Conservation (phyloP, 2,888 invertebrate genomes). For the Drosophila paranaensis region DNA sequence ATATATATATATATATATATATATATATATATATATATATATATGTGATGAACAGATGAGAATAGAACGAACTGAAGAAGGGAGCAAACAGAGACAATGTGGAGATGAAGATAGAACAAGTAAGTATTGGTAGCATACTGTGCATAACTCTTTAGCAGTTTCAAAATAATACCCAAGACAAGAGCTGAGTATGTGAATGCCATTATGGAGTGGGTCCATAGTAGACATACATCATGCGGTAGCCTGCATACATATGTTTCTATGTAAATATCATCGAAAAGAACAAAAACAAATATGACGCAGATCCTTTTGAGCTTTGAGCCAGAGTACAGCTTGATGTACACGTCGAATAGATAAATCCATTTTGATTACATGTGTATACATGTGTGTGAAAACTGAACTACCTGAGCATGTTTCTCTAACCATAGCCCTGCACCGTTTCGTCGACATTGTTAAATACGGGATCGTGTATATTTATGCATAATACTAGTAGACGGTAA, state of each 20-base stretch:
- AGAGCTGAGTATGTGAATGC: constrained; percentile 1
- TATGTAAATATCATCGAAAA: constrained; percentile 6
- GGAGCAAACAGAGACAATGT: not conserved
- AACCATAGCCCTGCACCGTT: constrained; percentile 16
- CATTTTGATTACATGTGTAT: not conserved
- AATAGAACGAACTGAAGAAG: not conserved
- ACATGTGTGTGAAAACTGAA: not conserved
- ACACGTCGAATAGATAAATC: not conserved
- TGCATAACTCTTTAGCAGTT: constrained; percentile 21
- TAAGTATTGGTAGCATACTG: constrained; percentile 24
- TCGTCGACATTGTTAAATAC: constrained; percentile 13
- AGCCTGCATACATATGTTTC: not conserved
- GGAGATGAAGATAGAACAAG: constrained; percentile 5
- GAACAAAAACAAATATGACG: not conserved
- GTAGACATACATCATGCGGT: constrained; percentile 11
- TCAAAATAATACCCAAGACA: constrained; percentile 9
- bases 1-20: not conserved
- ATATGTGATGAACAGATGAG: not conserved
- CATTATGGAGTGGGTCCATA: constrained; percentile 4
- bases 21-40: not conserved
- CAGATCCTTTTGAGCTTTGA: not conserved
- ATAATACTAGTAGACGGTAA: constrained; percentile 31
- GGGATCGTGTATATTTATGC: constrained; percentile 2
- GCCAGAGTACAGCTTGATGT: not conserved
- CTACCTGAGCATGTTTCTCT: not conserved